Evolutionary conservation across 1,140 invertebrate genomes (phyloP), one percentile per base, ranked within the genome.

Genomic region (Penaeus vannamei): DNA sequence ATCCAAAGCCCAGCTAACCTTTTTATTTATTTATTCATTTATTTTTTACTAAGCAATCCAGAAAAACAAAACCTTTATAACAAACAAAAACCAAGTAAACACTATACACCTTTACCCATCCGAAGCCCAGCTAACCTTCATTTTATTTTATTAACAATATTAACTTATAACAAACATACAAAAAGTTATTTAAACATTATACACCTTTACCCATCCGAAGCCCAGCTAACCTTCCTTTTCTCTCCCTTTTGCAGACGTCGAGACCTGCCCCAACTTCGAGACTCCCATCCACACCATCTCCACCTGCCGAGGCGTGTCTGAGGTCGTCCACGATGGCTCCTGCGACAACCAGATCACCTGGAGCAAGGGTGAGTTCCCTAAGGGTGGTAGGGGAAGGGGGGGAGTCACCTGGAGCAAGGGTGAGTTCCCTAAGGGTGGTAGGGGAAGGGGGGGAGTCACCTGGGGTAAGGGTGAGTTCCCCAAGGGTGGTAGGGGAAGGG

Each of bases 261-360:
- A 91, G 84, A 91, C 91, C 19, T 91, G 91, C 80, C 89, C 90
- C 22, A 91, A 91, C 90, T 91, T 91, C 87, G 91, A 90, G 84
- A 91, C 91, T 0, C 91, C 91, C n/a, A 87, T 91, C 90, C 91
- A 91, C 90, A 91, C 91, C 8, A 84, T 90, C 76, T 91, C 91
- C 72, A 91, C 90, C 76, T 91, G 91, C 61, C 86, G 91, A 26
- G 91, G 91, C 36, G 91, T 91, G 53, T 91, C 91, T 23, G 91
- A 91, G 81, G 89, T 91, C 36, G 85, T 91, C 89, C 90, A 91
- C 26, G 91, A 91, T 77, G 91, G 91, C 46, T 91, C 90, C 84
- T 91, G 91, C 82, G 90, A 91, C 60, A 90, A 85, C 87, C 77
- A 85, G 69, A 90, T 91, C 72, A 91, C 91, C 42, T 91, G 91